phyloP scores from a whole-genome alignment of 2,888 invertebrate genomes.

The Ephialtes manifestator region DNA sequence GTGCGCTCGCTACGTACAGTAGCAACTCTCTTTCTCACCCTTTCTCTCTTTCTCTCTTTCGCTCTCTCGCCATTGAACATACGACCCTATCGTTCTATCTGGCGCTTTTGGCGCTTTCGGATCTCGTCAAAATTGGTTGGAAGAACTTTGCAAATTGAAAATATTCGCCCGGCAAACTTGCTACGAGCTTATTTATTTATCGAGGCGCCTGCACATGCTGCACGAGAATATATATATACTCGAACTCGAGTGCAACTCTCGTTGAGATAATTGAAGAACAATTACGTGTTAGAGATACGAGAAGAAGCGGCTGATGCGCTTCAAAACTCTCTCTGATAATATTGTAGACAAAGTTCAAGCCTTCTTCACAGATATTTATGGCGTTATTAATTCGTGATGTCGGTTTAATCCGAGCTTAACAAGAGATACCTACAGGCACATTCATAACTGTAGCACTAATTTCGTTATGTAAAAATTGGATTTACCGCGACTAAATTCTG shows the following conservation, averaged over 20 bases:
- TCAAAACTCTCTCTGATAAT: not conserved
- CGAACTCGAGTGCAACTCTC: slow-evolving; percentile 4
- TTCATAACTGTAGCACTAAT: no score
- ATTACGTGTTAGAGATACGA: not conserved
- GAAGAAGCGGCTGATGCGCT: not conserved
- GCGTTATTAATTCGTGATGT: not conserved
- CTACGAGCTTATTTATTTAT: slow-evolving; percentile 54
- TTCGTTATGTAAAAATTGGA: no score
- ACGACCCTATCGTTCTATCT: not conserved
- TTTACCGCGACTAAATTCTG: no score
- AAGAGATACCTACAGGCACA: not conserved
- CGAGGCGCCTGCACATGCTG: not conserved
- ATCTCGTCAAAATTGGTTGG: slow-evolving; percentile 38
- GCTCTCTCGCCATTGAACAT: not conserved
- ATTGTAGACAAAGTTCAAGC: slow-evolving; percentile 1
- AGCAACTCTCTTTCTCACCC: slow-evolving; percentile 15
- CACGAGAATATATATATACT: not conserved
- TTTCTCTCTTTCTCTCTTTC: slow-evolving; percentile 4
- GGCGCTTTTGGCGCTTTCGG: slow-evolving; percentile 19
- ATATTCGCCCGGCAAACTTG: slow-evolving; percentile 43
- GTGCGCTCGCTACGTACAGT: not conserved
- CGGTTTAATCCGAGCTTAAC: not conserved
- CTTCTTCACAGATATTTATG: not conserved
- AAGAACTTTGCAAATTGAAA: slow-evolving; percentile 46
- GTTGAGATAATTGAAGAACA: slow-evolving; percentile 22